Percentiles rank a stretch among this genome's conserved stretches.
phyloP scores from a whole-genome alignment of 2,797 vertebrate genomes.

The Hyperoplus immaculatus region DNA sequence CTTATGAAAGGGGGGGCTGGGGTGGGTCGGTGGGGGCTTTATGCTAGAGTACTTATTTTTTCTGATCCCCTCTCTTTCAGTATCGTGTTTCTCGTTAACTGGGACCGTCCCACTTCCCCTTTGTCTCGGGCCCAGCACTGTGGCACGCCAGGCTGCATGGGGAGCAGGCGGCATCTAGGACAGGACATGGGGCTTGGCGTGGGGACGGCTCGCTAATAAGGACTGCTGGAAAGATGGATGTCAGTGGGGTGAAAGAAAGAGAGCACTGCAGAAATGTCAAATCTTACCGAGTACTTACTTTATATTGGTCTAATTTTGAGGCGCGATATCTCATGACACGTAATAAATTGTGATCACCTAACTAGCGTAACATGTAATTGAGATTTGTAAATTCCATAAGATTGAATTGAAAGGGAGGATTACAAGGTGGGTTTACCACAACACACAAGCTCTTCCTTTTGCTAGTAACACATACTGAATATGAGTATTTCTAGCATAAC shows the following conservation, averaged over 20 bases:
- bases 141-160: conserved; percentile 35
- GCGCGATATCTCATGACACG: too few species aligned
- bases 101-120: conserved; percentile 65
- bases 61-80: conserved; percentile 74
- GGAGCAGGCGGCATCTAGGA: conserved; percentile 43
- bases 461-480: too few species aligned
- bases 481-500: too few species aligned
- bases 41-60: conserved; percentile 83
- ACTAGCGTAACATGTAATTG: too few species aligned
- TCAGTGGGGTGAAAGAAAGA: conserved; percentile 36
- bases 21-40: conserved; percentile 47
- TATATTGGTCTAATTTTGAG: too few species aligned
- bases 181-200: conserved; percentile 49
- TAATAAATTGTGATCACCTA: too few species aligned
- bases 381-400: too few species aligned
- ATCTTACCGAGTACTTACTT: too few species aligned
- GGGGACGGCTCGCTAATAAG: conserved; percentile 47
- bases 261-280: conserved; percentile 18
- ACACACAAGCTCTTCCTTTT: too few species aligned
- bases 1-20: conserved; percentile 74
- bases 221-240: conserved; percentile 31
- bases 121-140: conserved; percentile 57
- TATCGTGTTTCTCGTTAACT: conserved; percentile 78
- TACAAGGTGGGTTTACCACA: too few species aligned
- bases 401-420: too few species aligned